phyloP scores from a whole-genome alignment of 37 sponge, comb jelly and placozoan species.

The Axinella damicornis region DNA sequence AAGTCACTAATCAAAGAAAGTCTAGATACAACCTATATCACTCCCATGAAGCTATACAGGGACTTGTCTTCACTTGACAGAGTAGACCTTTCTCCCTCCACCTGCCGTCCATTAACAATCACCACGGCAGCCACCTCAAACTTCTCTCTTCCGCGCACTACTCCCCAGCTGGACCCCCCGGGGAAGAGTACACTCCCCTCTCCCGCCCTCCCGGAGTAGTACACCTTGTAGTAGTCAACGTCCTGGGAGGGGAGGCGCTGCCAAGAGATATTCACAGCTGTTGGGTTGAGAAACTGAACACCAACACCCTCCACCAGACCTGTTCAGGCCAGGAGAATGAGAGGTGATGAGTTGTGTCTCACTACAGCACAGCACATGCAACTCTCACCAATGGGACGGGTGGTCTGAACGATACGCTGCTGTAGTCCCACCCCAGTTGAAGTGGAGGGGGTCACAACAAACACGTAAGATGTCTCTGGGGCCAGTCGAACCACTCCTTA shows the following conservation, averaged over 20 bases:
- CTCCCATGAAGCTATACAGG: no score
- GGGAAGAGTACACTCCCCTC: neutral
- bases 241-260: conserved; percentile 6
- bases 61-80: neutral
- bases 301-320: conserved; percentile 19
- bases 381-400: conserved; percentile 9
- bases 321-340: neutral
- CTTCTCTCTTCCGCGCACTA: neutral
- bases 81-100: conserved; percentile 20
- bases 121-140: conserved; percentile 49
- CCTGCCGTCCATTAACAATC: neutral
- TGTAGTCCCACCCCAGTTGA: neutral
- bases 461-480: neutral
- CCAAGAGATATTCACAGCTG: conserved; percentile 50
- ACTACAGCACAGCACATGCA: no score
- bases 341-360: neutral
- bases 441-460: conserved; percentile 1
- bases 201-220: no score
- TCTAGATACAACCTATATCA: no score
- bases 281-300: neutral
- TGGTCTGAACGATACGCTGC: neutral
- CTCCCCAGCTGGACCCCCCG: conserved; percentile 2
- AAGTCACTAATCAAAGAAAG: no score
- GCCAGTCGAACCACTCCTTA: conserved; percentile 9
- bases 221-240: conserved; percentile 24